Percentiles rank a stretch among this genome's conserved stretches.
These are phyloP conservation scores for Choloepus didactylus DNA, from an alignment of 2,797 vertebrate genomes.

Conservation along the genomic window DNA sequence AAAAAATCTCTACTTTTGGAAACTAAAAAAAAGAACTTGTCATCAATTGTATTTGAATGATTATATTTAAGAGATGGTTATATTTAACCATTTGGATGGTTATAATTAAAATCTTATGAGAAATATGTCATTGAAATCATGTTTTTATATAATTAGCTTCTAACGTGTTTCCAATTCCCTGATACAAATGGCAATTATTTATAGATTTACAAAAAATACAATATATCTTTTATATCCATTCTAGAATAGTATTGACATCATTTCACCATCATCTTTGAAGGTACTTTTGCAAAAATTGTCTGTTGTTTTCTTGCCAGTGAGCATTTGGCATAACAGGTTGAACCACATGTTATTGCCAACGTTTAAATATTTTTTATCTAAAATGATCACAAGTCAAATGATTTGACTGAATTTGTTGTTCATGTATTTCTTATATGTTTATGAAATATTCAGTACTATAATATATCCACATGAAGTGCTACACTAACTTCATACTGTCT, in stretches of 20 bases:
- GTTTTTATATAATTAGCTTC: neutral
- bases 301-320: neutral
- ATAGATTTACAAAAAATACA: neutral
- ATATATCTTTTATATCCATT: neutral
- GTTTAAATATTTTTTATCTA: neutral
- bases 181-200: neutral
- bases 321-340: neutral
- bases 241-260: neutral
- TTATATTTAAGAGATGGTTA: neutral
- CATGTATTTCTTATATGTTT: slow-evolving; percentile 67
- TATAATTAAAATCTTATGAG: neutral
- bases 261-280: neutral
- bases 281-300: neutral
- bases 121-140: neutral
- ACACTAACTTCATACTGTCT: slow-evolving; percentile 84
- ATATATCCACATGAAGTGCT: slow-evolving; percentile 71
- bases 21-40: neutral
- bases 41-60: neutral
- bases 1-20: neutral
- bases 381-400: neutral
- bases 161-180: neutral
- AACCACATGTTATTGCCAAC: neutral
- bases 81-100: neutral
- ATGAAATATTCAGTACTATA: slow-evolving; percentile 77
- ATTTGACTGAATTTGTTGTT: neutral